Percentiles rank a stretch among this genome's conserved stretches.
Conservation (phyloP, 92 coral and sea anemone species). For the Montipora capitata region DNA sequence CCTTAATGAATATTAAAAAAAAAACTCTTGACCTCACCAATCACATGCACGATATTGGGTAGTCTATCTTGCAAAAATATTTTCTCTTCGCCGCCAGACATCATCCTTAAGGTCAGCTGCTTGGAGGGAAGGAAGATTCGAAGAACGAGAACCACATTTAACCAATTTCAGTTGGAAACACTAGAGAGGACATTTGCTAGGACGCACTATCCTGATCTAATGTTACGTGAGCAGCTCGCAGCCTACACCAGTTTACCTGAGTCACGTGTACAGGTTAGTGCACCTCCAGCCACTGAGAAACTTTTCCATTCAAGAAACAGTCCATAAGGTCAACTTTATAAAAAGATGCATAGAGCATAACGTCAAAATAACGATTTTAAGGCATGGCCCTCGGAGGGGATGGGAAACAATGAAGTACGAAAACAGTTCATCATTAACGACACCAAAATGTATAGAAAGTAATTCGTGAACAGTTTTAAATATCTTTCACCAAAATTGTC, state of each 20-base stretch:
- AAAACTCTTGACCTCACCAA: no score
- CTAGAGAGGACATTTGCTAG: conserved; percentile 96
- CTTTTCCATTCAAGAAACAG: background rate
- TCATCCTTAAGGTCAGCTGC: conserved; percentile 85
- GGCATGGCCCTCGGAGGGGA: no score
- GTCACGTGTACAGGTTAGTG: conserved; percentile 94
- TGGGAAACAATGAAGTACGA: no score
- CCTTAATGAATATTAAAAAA: no score
- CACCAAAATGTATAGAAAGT: no score
- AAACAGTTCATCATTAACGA: no score
- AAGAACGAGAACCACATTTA: conserved; percentile 97
- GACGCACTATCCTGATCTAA: conserved; percentile 97
- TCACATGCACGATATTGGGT: no score
- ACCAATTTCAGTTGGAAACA: conserved; percentile 97
- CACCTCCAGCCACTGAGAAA: background rate
- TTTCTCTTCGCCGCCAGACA: conserved; percentile 50
- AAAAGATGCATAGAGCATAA: no score
- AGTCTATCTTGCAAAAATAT: background rate
- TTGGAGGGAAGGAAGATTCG: conserved; percentile 93
- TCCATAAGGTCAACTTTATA: no score
- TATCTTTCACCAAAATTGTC: no score
- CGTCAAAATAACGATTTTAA: no score
- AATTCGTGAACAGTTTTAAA: no score
- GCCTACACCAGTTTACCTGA: conserved; percentile 96
- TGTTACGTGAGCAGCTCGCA: conserved; percentile 94